Conservation (phyloP, 2,888 invertebrate species). For the Chelonus formosanus region DNA sequence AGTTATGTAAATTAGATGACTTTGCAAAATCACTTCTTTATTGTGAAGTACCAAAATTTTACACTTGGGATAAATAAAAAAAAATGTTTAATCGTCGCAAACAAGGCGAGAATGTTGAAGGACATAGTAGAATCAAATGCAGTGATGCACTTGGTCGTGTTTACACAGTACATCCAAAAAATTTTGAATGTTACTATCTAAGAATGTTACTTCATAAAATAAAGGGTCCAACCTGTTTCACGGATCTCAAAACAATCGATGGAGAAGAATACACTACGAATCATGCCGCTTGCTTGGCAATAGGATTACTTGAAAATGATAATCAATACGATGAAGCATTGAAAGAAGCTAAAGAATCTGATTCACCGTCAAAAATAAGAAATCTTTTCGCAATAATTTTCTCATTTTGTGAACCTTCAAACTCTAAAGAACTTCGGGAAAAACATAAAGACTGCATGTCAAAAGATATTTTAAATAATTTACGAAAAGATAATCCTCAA, state of each 20-base stretch:
- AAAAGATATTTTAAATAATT: constrained; percentile 49
- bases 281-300: constrained; percentile 39
- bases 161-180: constrained; percentile 28
- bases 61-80: constrained; percentile 27
- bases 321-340: too few species aligned
- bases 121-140: constrained; percentile 2
- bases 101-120: constrained; percentile 28
- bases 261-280: constrained; percentile 26
- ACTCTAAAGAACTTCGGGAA: constrained; percentile 38
- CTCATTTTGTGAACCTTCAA: constrained; percentile 48
- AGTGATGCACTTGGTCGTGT: constrained; percentile 22
- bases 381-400: constrained; percentile 50
- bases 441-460: constrained; percentile 47
- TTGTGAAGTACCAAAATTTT: constrained; percentile 30
- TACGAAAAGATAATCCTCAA: constrained; percentile 39
- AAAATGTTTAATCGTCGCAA: constrained; percentile 34
- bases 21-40: constrained; percentile 38
- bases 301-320: not conserved
- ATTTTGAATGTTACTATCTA: constrained; percentile 29
- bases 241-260: constrained; percentile 17
- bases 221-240: constrained; percentile 27
- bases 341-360: constrained; percentile 42
- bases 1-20: constrained; percentile 31
- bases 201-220: constrained; percentile 26
- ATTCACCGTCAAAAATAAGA: too few species aligned